phyloP scores from a whole-genome alignment of 2,888 invertebrate species.

The Plagodis pulveraria region DNA sequence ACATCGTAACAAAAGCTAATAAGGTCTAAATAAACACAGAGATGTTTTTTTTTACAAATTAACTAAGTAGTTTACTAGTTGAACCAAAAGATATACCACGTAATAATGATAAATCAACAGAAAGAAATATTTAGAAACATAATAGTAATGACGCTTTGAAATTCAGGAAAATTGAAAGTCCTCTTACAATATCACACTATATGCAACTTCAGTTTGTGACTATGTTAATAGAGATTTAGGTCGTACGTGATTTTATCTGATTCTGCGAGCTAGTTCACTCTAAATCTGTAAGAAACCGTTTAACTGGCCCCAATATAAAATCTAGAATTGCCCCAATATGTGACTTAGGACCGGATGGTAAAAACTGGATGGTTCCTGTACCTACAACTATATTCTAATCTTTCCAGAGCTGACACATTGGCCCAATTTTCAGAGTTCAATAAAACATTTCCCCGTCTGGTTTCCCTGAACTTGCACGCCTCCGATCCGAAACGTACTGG shows the following conservation, averaged over 20 bases:
- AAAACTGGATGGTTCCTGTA: conserved; percentile 41
- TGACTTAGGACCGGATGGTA: conserved; percentile 23
- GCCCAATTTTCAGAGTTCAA: conserved; percentile 66
- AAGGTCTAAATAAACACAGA: too few relatives aligned
- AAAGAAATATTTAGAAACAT: too few relatives aligned
- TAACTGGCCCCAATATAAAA: conserved; percentile 52
- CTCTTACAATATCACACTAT: conserved; percentile 37
- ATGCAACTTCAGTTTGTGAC: conserved; percentile 50
- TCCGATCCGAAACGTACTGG: conserved; percentile 50
- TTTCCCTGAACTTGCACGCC: conserved; percentile 79
- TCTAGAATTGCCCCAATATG: conserved; percentile 37
- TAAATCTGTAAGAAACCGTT: conserved; percentile 54
- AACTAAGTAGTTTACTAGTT: too few relatives aligned
- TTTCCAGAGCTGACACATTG: conserved; percentile 57
- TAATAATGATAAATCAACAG: too few relatives aligned
- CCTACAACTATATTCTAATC: conserved; percentile 32
- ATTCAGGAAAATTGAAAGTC: conserved; percentile 20
- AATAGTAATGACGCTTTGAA: conserved; percentile 8
- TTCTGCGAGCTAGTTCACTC: conserved; percentile 49
- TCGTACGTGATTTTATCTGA: conserved; percentile 67
- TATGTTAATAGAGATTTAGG: conserved; percentile 58
- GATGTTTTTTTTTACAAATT: too few relatives aligned
- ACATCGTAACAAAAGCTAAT: too few relatives aligned
- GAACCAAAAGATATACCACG: too few relatives aligned
- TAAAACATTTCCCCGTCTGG: conserved; percentile 69